Evolutionary conservation across 2,113 vertebrate genomes (phyloP), one percentile per base, ranked within the genome.

Genomic region (Tyrannus savana): DNA sequence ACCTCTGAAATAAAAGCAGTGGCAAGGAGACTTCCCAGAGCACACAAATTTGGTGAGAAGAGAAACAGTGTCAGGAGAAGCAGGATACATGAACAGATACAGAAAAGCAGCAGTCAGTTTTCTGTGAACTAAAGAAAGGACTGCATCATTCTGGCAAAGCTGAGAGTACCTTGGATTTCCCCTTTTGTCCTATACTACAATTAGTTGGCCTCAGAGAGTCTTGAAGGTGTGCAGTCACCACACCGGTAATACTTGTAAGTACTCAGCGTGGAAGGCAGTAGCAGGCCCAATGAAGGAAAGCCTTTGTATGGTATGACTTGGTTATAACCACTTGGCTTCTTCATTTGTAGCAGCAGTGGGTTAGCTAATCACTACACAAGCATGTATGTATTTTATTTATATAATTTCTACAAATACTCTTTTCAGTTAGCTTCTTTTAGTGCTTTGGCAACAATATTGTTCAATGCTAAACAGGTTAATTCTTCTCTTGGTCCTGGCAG

Each of bases 71-170:
- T 37, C 42, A 72, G 59, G n/a, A 71, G 59, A 80, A 47, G 35
- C 30, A 31, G 58, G 25, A 85, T 0, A 1, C 0, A 0, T 30
- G 24, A 53, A 19, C 25, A 46, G 50, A 60, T 27, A 15, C 2
- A 31, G 35, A 10, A 62, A 46, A 80, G 19, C 16, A 58, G 19
- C 16, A 15, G 0, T 72, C 2, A 3, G 24, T 52, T 76, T 72
- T 52, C 24, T 41, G 14, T 49, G 33, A 63, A 21, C 25, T 84
- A 9, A 64, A 59, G 13, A 46, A 72, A 42, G 24, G 25, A 19
- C 52, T 49, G 6, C n/a, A 12, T 44, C 15, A 17, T 52, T 74
- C 28, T 41, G 44, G 14, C 28, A 79, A 24, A 64, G 28, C 47
- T 78, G 55, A 66, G n/a, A 74, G 35, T 33, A 42, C 8, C 11